Base-by-base conservation (phyloP, 2,888 invertebrate genomes). In the Epirrhoe tristata region DNA sequence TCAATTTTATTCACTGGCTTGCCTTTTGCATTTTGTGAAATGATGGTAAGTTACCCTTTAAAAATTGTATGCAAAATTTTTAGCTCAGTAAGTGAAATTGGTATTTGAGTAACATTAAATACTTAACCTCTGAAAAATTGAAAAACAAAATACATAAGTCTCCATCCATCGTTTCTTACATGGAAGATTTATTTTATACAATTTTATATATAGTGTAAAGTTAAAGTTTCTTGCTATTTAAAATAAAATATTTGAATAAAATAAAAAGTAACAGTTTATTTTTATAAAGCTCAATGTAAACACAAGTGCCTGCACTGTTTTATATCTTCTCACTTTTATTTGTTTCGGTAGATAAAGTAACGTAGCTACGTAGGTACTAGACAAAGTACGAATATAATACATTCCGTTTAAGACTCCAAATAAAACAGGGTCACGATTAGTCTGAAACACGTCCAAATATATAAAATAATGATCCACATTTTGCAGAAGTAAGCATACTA, bases 221-320 rank as follows among this genome's bases (percentile, higher is more conserved):
- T 24, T 2, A 24, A 24, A 24, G 24, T 24, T 24, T 24, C 24
- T 24, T 24, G 1, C 24, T 24, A 24, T 31, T 39, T 8, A 14
- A 52, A n/a, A 46, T 24, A 14, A 52, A 57, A 60, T 67, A 58
- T 67, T 66, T 62, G 14, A 43, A 43, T 12, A 12, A 36, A 43
- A 39, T 43, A 8, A 16, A 31, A 5, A 43, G 43, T 17, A 54
- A 39, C 17, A n/a, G 14, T 36, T 46, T 50, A 24, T 54, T 46
- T 24, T 46, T 31, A 61, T 34, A 53, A 51, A 1, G 5, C 14
- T 14, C 34, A 34, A 57, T 52, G n/a, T 53, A 53, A 56, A 34
- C 24, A 24, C n/a, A 56, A 34, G 58, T 55, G 64, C 58, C 64
- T 68, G 64, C 68, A 68, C 64, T 57, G 59, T 31, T 50, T 24